Evolutionary conservation across 2,888 invertebrate species (phyloP).

Genomic region (Callimorpha dominula): DNA sequence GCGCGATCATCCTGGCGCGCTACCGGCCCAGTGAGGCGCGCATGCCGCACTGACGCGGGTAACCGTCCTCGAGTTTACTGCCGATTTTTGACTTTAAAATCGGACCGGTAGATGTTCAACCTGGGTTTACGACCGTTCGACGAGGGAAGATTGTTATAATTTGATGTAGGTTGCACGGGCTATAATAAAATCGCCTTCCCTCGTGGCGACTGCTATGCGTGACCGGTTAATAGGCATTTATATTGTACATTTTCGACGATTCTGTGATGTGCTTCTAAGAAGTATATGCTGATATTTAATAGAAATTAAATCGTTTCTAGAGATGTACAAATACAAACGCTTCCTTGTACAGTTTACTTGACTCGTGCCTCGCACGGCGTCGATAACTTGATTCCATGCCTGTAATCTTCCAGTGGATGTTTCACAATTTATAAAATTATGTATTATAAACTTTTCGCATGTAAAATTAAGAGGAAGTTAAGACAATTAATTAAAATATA

Average conservation of each 20-base stretch:
- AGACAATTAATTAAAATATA: constrained; percentile 33
- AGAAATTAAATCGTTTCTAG: constrained; percentile 54
- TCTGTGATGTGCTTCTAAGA: constrained; percentile 72
- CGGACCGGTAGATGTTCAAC: constrained; percentile 61
- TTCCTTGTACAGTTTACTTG: constrained; percentile 42
- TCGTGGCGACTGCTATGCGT: constrained; percentile 12
- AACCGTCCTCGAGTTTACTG: constrained; percentile 57
- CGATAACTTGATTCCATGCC: constrained; percentile 37
- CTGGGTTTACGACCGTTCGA: constrained; percentile 22
- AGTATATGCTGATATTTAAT: constrained; percentile 68
- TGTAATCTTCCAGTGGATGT: constrained; percentile 40
- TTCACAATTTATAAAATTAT: constrained; percentile 25
- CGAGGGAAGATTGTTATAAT: not conserved
- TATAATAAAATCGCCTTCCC: not conserved
- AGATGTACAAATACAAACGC: constrained; percentile 64
- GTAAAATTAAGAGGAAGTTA: constrained; percentile 27
- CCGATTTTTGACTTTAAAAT: constrained; percentile 72
- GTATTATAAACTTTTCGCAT: constrained; percentile 29
- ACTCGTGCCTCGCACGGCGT: constrained; percentile 33
- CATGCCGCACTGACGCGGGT: constrained; percentile 61
- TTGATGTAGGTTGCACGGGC: not conserved
- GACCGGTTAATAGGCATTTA: constrained; percentile 59
- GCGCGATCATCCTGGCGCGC: constrained; percentile 93
- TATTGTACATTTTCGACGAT: constrained; percentile 51
- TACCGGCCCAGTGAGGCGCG: constrained; percentile 83